These are phyloP conservation scores for Campaea margaritaria DNA, from an alignment of 2,888 invertebrate species.

Conservation along the genomic window DNA sequence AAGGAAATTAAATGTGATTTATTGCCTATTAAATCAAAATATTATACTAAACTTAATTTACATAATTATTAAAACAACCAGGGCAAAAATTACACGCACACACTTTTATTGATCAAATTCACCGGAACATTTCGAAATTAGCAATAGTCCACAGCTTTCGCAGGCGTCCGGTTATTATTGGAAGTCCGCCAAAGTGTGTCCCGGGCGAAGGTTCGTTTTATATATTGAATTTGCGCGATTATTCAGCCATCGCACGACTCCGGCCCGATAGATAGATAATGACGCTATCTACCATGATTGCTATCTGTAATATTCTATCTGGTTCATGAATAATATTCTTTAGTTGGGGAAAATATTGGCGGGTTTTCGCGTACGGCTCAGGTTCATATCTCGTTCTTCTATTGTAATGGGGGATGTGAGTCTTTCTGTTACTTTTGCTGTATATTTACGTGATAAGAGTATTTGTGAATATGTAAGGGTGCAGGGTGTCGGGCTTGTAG, in stretches of 20 bases:
- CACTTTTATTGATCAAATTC: no score
- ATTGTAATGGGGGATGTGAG: neutral
- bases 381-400: neutral
- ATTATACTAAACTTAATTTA: no score
- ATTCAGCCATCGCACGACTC: slow-evolving; percentile 22
- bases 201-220: slow-evolving; percentile 28
- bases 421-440: no score
- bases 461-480: no score
- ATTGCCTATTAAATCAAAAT: no score
- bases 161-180: slow-evolving; percentile 35
- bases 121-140: neutral
- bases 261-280: slow-evolving; percentile 30
- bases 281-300: slow-evolving; percentile 13
- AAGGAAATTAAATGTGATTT: no score
- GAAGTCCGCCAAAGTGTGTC: slow-evolving; percentile 37
- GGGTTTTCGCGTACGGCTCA: neutral
- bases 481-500: no score
- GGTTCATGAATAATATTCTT: slow-evolving; percentile 3
- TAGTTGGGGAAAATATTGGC: neutral
- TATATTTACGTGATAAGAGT: no score
- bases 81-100: no score
- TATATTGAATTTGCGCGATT: slow-evolving; percentile 38
- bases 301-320: slow-evolving; percentile 13
- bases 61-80: no score
- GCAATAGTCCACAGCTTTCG: slow-evolving; percentile 13